These are phyloP conservation scores for Melikaiella ostensackeni DNA, from an alignment of 2,888 invertebrate genomes.

Conservation along the genomic window DNA sequence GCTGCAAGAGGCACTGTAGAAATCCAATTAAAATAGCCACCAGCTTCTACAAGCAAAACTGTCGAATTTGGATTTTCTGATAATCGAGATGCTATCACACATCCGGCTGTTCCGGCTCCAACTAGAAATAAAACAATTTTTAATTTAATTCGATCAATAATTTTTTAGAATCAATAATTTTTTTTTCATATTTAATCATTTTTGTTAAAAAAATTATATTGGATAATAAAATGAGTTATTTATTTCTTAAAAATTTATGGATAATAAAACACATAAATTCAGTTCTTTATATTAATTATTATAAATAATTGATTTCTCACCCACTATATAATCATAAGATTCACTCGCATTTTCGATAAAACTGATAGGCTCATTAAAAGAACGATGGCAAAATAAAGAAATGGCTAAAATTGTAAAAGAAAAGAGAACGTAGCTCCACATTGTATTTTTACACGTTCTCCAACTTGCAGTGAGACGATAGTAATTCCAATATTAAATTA, in stretches of 20 bases:
- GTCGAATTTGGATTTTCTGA: slow-evolving; percentile 80
- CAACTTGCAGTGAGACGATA: slow-evolving; percentile 48
- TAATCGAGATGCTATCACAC: slow-evolving; percentile 83
- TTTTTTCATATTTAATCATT: too few species aligned
- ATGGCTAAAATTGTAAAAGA: slow-evolving; percentile 61
- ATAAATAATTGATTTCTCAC: slow-evolving; percentile 57
- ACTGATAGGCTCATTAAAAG: slow-evolving; percentile 64
- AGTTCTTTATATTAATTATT: neutral
- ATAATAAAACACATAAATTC: too few species aligned
- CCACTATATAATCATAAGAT: slow-evolving; percentile 72
- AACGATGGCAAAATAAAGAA: slow-evolving; percentile 68
- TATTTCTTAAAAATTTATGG: too few species aligned
- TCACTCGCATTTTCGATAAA: slow-evolving; percentile 64
- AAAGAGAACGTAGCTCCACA: slow-evolving; percentile 69
- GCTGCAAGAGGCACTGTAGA: slow-evolving; percentile 83
- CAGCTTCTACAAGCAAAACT: slow-evolving; percentile 85
- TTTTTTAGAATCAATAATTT: too few species aligned
- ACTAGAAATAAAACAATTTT: slow-evolving; percentile 76
- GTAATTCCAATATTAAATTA: slow-evolving; percentile 74
- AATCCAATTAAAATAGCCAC: slow-evolving; percentile 83
- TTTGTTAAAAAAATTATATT: too few species aligned
- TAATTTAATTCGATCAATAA: slow-evolving; percentile 18
- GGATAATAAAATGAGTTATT: too few species aligned
- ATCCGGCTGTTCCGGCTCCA: slow-evolving; percentile 86
- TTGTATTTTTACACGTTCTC: slow-evolving; percentile 47